These are phyloP conservation scores for Lathronympha strigana DNA, from an alignment of 2,888 invertebrate genomes.

Conservation along the genomic window DNA sequence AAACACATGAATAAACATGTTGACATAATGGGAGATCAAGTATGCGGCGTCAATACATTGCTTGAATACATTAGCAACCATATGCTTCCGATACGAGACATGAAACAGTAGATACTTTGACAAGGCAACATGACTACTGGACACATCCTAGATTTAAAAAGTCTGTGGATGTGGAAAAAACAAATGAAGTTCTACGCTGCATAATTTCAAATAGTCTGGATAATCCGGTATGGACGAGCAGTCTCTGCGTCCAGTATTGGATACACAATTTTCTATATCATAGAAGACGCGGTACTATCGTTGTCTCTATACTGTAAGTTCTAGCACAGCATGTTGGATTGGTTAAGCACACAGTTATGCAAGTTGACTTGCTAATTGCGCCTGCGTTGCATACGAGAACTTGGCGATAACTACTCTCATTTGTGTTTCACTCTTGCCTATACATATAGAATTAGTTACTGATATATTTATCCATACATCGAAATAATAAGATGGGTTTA, in stretches of 20 bases:
- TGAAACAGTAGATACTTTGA: slow-evolving; percentile 5
- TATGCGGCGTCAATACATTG: slow-evolving; percentile 43
- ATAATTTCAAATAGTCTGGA: not conserved
- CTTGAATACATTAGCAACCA: slow-evolving; percentile 34
- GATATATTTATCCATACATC: too few relatives aligned
- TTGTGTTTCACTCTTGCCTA: slow-evolving; percentile 22
- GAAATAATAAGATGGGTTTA: too few relatives aligned
- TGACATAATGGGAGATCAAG: slow-evolving; percentile 53
- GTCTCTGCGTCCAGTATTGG: too few relatives aligned
- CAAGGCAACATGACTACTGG: slow-evolving; percentile 15
- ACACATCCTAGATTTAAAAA: not conserved
- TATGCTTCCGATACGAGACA: slow-evolving; percentile 30
- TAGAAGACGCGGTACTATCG: not conserved
- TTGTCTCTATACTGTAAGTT: not conserved
- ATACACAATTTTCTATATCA: not conserved
- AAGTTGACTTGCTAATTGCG: slow-evolving; percentile 36
- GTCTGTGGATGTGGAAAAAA: slow-evolving; percentile 2
- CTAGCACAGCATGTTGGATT: slow-evolving; percentile 8
- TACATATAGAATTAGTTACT: not conserved
- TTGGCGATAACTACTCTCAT: slow-evolving; percentile 15
- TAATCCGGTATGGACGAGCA: not conserved
- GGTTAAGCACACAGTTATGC: slow-evolving; percentile 31
- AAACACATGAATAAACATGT: slow-evolving; percentile 51
- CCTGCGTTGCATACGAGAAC: slow-evolving; percentile 11
- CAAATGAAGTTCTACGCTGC: too few relatives aligned